phyloP scores from a whole-genome alignment of 92 coral and sea anemone genomes.

The Meandrina meandrites region DNA sequence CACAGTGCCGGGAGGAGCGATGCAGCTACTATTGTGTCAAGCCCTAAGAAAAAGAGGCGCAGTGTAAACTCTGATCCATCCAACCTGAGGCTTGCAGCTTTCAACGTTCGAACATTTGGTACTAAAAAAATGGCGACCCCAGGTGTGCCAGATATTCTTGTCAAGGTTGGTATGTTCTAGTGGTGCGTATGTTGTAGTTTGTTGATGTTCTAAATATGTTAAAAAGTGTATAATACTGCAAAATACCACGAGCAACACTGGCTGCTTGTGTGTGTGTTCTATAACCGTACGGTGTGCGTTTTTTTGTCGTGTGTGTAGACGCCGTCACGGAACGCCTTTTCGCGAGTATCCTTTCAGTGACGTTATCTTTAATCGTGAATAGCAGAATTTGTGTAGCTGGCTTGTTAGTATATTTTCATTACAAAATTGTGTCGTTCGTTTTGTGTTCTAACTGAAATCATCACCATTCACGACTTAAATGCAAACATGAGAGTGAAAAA shows the following conservation, averaged over 20 bases:
- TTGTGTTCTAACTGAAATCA: not conserved
- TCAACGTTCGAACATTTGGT: conserved; percentile 81
- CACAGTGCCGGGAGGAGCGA: not conserved
- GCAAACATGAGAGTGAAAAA: no score
- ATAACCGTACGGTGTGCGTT: no score
- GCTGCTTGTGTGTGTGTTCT: not conserved
- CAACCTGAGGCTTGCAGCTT: conserved; percentile 81
- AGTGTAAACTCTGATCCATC: not conserved
- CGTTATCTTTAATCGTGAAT: not conserved
- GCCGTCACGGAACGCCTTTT: not conserved
- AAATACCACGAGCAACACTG: not conserved
- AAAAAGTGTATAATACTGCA: not conserved
- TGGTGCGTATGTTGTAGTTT: not conserved
- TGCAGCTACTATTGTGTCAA: not conserved
- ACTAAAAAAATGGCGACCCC: conserved; percentile 59
- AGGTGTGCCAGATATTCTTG: conserved; percentile 66
- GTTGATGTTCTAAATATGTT: not conserved
- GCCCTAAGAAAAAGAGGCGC: not conserved
- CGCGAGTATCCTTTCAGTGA: not conserved
- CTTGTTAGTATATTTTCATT: not conserved
- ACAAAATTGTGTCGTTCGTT: not conserved
- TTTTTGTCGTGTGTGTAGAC: not conserved
- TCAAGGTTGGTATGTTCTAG: conserved; percentile 55
- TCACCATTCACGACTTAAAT: not conserved
- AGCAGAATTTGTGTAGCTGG: not conserved